Base-by-base conservation (phyloP, 2,797 vertebrate species). In the Crocidura indochinensis region DNA sequence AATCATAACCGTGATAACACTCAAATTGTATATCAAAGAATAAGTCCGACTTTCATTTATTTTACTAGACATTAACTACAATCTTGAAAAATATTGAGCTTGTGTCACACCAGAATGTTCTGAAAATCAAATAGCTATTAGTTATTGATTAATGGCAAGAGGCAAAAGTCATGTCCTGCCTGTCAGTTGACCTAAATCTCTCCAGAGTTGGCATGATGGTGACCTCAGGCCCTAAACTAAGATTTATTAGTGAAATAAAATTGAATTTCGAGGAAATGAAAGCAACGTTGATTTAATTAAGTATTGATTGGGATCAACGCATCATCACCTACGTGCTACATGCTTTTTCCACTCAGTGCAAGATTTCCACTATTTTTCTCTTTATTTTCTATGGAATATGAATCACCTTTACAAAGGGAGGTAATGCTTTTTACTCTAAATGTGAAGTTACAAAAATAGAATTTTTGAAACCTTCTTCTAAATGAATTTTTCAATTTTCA, bases 11-110 rank as follows among this genome's bases (percentile, higher is more conserved):
- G 64, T 26, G 74, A 60, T 67, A 79, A 19, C 71, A 14, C 20
- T 75, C 79, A 88, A 72, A 76, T 75, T 79, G 67, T 19, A 38
- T 7, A 68, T 65, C 49, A 72, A 46, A 87, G 87, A 44, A 87
- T 24, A n/a, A 74, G 62, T 44, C 51, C 24, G 72, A n/a, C 17
- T 89, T 71, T 53, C 6, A 19, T 69, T 77, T n/a, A 31, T 29
- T 46, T 86, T n/a, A 53, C 9, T 29, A 47, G 24, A 9, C 22
- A 31, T n/a, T 60, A 64, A 56, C 12, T 49, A 22, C 47, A 29
- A 19, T 84, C 27, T 84, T 14, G 27, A 84, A 62, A 78, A 26
- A 19, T 6, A 19, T 14, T 10, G 10, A 78, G 64, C 29, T 53
- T 4, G 2, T 60, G 71, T 10, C 2, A 10, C 1, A 2, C 4